Conservation (phyloP, 2,113 vertebrate species). For the Cryptomyrus ogoouensis region DNA sequence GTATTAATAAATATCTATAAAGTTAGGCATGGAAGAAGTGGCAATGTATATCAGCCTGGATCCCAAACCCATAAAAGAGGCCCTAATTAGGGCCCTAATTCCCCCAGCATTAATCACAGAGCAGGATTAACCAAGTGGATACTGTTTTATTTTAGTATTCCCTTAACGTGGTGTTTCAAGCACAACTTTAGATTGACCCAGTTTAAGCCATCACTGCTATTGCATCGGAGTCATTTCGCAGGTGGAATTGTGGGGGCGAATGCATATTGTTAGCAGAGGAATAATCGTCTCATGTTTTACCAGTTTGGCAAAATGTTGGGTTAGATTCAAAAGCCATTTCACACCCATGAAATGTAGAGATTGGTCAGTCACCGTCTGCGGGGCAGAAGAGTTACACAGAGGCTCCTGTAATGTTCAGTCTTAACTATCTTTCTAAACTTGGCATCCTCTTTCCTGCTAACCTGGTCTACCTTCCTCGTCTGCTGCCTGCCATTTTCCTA, state of each 20-base stretch:
- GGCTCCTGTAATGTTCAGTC: slow-evolving; percentile 16
- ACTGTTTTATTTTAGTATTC: background rate
- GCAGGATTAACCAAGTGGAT: background rate
- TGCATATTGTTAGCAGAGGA: background rate
- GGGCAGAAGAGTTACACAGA: background rate
- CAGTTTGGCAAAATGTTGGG: background rate
- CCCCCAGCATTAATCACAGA: background rate
- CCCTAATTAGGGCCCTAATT: background rate
- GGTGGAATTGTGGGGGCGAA: background rate
- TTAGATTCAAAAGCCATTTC: background rate
- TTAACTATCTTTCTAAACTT: slow-evolving; percentile 28
- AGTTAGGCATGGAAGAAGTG: background rate
- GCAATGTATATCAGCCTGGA: background rate
- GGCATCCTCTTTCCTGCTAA: slow-evolving; percentile 37
- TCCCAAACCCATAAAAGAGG: background rate
- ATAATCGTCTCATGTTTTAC: background rate
- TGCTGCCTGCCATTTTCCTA: slow-evolving; percentile 30
- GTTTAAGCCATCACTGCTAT: background rate
- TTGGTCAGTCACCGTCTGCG: background rate
- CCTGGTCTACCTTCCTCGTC: slow-evolving; percentile 32
- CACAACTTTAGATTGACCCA: background rate
- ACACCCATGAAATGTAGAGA: background rate
- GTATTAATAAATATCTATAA: background rate
- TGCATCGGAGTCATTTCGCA: background rate
- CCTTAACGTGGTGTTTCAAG: background rate